Evolutionary conservation across 2,888 invertebrate genomes (phyloP).

Genomic region (Drosophila niveifrons): DNA sequence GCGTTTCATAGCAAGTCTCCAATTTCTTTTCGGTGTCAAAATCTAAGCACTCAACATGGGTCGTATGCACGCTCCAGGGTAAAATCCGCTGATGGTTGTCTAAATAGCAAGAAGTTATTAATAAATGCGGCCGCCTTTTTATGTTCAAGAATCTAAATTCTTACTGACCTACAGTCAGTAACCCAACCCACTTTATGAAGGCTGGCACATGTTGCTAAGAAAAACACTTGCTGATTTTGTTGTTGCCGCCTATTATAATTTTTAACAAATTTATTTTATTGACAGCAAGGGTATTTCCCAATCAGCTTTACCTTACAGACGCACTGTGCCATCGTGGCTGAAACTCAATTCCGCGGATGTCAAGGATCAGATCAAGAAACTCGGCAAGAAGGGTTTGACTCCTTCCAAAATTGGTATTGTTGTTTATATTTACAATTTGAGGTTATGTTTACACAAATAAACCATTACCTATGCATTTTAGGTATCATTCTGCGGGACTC

Average conservation of each 20-base stretch:
- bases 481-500: conserved; percentile 99
- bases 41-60: conserved; percentile 93
- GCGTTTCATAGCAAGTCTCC: conserved; percentile 47
- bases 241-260: background rate
- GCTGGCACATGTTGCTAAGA: conserved; percentile 65
- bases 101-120: conserved; percentile 27
- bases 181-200: conserved; percentile 20
- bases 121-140: conserved; percentile 43
- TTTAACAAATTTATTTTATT: conserved; percentile 69
- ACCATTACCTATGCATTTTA: conserved; percentile 38
- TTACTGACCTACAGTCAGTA: background rate
- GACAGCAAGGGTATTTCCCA: conserved; percentile 99
- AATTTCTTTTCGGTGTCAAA: conserved; percentile 85
- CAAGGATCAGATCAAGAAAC: conserved; percentile 98
- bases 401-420: conserved; percentile 99
- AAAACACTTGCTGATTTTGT: conserved; percentile 28
- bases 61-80: conserved; percentile 99
- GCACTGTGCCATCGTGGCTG: conserved; percentile 99
- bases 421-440: conserved; percentile 39
- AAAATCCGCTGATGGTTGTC: conserved; percentile 73
- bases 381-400: conserved; percentile 99
- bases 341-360: conserved; percentile 98
- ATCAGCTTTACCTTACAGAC: conserved; percentile 98
- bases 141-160: background rate
- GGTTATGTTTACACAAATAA: conserved; percentile 53